These are phyloP conservation scores for Eriosoma lanigerum DNA, from an alignment of 1,140 invertebrate genomes.

Conservation along the genomic window DNA sequence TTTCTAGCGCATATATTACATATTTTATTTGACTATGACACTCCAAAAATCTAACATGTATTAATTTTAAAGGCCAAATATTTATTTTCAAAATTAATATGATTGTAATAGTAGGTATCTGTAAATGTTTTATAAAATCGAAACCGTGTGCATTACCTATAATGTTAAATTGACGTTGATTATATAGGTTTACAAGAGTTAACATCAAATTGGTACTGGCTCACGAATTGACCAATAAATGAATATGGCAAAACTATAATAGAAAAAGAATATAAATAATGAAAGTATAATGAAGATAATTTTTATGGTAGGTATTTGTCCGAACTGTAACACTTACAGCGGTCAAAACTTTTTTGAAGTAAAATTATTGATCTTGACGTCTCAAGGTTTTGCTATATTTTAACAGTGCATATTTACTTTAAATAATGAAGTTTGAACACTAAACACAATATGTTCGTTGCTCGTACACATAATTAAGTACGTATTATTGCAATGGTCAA, in stretches of 20 bases:
- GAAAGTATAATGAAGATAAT: constrained; percentile 34
- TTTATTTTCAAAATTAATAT: too few relatives aligned
- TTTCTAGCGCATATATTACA: too few relatives aligned
- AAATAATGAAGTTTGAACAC: neutral
- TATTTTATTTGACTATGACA: too few relatives aligned
- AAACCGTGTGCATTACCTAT: neutral
- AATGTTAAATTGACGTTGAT: too few relatives aligned
- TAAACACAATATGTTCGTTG: neutral
- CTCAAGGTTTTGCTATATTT: neutral
- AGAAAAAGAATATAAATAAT: too few relatives aligned
- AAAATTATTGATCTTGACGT: neutral
- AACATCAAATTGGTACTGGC: too few relatives aligned
- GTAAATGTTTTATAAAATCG: neutral
- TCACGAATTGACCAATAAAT: too few relatives aligned
- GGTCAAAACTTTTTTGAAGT: constrained; percentile 4
- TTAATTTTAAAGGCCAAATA: too few relatives aligned
- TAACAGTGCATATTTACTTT: neutral
- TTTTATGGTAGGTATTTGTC: neutral
- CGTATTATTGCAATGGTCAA: neutral
- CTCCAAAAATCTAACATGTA: too few relatives aligned
- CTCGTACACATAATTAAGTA: neutral
- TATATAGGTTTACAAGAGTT: too few relatives aligned
- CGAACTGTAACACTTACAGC: neutral
- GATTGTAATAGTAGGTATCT: too few relatives aligned
- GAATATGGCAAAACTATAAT: neutral